Conservation (phyloP, 2,888 invertebrate genomes). For the Nymphalis polychloros region DNA sequence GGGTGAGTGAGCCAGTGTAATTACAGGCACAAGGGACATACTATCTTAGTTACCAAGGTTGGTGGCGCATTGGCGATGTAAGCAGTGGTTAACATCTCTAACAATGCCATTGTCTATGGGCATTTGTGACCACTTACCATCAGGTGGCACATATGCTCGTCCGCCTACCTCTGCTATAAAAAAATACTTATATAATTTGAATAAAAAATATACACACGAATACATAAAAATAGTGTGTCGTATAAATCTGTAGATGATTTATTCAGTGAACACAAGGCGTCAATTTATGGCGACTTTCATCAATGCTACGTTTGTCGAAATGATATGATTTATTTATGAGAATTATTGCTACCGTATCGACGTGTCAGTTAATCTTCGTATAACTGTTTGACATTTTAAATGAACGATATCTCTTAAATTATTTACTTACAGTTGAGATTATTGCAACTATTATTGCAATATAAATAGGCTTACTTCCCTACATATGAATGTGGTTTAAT, state of each 20-base stretch:
- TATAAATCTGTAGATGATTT: constrained; percentile 27
- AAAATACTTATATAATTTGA: too few species aligned
- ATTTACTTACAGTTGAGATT: constrained; percentile 8
- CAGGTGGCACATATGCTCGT: too few species aligned
- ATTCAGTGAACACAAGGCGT: constrained; percentile 31
- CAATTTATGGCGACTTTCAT: constrained; percentile 38
- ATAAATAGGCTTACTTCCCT: too few species aligned
- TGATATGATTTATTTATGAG: constrained; percentile 30
- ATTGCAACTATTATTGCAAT: not conserved
- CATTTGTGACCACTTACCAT: too few species aligned
- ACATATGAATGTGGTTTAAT: too few species aligned
- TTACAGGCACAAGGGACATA: too few species aligned
- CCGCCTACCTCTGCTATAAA: too few species aligned
- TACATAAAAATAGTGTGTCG: constrained; percentile 10
- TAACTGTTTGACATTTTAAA: constrained; percentile 19
- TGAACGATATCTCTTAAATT: constrained; percentile 22
- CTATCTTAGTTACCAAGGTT: too few species aligned
- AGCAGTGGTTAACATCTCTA: too few species aligned
- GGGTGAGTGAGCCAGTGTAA: too few species aligned
- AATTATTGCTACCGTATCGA: constrained; percentile 29
- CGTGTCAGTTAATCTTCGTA: constrained; percentile 31
- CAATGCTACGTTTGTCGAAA: constrained; percentile 26
- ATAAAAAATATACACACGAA: not conserved
- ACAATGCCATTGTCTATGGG: too few species aligned
- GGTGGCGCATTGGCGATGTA: too few species aligned